A percentile compares a stretch with the other conserved stretches of the same genome.
These are phyloP conservation scores for Macquaria ambigua DNA, from an alignment of 2,113 vertebrate genomes.

Conservation along the genomic window DNA sequence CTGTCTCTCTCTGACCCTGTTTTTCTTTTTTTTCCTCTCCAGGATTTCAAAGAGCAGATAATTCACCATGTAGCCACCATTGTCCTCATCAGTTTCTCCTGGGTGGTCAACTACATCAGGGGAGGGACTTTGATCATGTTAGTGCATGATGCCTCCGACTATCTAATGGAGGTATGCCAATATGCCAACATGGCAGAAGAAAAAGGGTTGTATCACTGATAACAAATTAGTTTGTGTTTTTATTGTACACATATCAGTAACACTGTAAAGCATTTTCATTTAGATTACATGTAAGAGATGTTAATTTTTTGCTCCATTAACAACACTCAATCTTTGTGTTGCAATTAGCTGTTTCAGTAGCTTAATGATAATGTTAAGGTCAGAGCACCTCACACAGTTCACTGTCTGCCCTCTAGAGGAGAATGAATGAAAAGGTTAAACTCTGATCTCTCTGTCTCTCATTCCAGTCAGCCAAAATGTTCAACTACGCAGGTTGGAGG, in stretches of 20 bases:
- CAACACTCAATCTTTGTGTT: not conserved
- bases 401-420: slow-evolving; percentile 72
- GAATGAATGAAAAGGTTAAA: not conserved
- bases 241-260: not conserved
- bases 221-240: not conserved
- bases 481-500: slow-evolving; percentile 96
- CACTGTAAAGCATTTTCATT: not conserved
- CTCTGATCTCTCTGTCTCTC: not conserved
- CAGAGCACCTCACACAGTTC: slow-evolving; percentile 12
- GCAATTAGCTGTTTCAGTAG: too few species aligned
- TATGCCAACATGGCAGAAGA: not conserved
- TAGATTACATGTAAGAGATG: not conserved
- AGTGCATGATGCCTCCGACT: slow-evolving; percentile 92
- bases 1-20: not conserved
- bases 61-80: slow-evolving; percentile 96
- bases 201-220: not conserved
- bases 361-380: not conserved
- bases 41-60: slow-evolving; percentile 98
- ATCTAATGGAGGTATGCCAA: slow-evolving; percentile 91
- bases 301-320: not conserved
- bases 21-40: not conserved
- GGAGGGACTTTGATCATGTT: slow-evolving; percentile 95
- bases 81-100: slow-evolving; percentile 93
- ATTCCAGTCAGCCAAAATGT: slow-evolving; percentile 94
- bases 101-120: slow-evolving; percentile 94